Conservation (phyloP, 2,797 vertebrate species). For the Avahi laniger region DNA sequence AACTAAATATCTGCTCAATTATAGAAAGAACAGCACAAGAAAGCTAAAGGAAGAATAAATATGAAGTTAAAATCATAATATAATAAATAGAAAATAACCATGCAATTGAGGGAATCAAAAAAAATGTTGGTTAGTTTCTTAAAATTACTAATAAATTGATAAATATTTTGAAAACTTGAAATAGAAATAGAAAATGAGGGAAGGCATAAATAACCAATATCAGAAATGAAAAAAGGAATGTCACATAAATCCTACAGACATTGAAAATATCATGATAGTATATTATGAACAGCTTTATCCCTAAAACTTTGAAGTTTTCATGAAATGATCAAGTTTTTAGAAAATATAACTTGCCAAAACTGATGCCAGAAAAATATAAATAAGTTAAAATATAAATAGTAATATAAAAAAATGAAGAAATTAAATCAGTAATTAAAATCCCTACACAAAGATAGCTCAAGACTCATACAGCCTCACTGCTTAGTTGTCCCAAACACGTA, state of each 20-base stretch:
- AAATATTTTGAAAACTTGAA: not conserved
- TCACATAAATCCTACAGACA: not conserved
- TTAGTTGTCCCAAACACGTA: not conserved
- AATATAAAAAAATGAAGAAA: not conserved
- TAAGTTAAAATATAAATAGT: not conserved
- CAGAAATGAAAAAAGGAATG: not conserved
- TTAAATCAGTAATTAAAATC: not conserved
- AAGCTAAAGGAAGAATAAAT: not conserved
- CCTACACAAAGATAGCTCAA: not conserved
- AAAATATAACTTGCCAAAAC: not conserved
- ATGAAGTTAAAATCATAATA: not conserved
- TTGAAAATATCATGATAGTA: not conserved
- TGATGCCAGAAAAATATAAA: not conserved
- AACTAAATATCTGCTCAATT: not conserved
- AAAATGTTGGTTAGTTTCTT: not conserved
- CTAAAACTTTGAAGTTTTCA: not conserved
- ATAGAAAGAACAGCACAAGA: not conserved
- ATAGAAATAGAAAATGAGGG: not conserved
- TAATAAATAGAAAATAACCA: not conserved
- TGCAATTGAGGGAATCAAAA: not conserved
- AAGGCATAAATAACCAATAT: not conserved
- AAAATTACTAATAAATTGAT: not conserved
- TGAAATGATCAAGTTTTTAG: not conserved
- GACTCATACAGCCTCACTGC: not conserved
- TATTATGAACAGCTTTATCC: not conserved